Percentiles rank a stretch among this genome's conserved stretches.
phyloP scores from a whole-genome alignment of 2,888 invertebrate species.

The Argyresthia albistria region DNA sequence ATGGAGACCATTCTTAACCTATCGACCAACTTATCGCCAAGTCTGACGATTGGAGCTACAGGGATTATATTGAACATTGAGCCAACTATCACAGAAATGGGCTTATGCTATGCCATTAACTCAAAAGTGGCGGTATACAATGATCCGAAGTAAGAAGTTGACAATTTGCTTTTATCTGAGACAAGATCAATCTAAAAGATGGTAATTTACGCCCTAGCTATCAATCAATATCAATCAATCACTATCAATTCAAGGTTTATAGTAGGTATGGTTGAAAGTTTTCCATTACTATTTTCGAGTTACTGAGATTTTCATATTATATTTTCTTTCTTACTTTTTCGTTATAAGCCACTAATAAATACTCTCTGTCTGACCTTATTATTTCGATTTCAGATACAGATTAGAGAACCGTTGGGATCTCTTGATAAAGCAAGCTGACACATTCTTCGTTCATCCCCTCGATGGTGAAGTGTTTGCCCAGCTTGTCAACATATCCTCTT shows the following conservation, averaged over 20 bases:
- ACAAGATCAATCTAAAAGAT: too few relatives aligned
- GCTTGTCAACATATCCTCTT: constrained; percentile 78
- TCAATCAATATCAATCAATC: too few relatives aligned
- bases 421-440: constrained; percentile 45
- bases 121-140: constrained; percentile 75
- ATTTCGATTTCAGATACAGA: constrained; percentile 62
- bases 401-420: constrained; percentile 67
- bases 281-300: too few relatives aligned
- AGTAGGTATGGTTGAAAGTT: too few relatives aligned
- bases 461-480: constrained; percentile 85
- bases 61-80: constrained; percentile 64
- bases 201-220: too few relatives aligned
- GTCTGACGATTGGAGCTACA: constrained; percentile 67
- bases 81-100: constrained; percentile 78
- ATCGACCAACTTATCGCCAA: constrained; percentile 57
- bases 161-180: background rate
- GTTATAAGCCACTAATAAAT: background rate
- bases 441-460: constrained; percentile 76
- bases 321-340: too few relatives aligned
- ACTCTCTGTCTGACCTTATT: background rate
- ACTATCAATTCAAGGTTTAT: too few relatives aligned
- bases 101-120: constrained; percentile 79
- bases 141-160: constrained; percentile 60
- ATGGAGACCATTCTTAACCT: constrained; percentile 70
- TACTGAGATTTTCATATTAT: too few relatives aligned